phyloP scores from a whole-genome alignment of 2,888 invertebrate species.

The Pharmacophagus antenor region DNA sequence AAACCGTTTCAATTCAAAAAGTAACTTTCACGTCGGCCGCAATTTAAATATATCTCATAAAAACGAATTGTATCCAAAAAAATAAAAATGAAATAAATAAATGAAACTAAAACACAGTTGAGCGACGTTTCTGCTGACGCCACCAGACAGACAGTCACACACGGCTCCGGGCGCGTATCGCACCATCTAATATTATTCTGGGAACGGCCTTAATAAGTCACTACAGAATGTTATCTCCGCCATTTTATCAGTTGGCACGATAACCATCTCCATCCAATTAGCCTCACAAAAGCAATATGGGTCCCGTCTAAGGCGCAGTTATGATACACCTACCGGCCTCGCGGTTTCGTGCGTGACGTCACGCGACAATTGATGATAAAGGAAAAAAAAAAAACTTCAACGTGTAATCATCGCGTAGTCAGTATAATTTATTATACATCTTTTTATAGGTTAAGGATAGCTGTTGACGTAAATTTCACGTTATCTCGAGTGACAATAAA shows the following conservation, averaged over 20 bases:
- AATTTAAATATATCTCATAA: too few species aligned
- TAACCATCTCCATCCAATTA: conserved; percentile 81
- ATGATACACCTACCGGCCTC: conserved; percentile 51
- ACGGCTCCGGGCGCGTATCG: conserved; percentile 66
- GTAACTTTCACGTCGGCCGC: too few species aligned
- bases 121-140: conserved; percentile 49
- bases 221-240: conserved; percentile 82
- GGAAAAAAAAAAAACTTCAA: too few species aligned
- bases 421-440: too few species aligned
- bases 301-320: conserved; percentile 66
- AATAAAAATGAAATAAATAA: not conserved
- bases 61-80: too few species aligned
- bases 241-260: conserved; percentile 77
- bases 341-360: conserved; percentile 20
- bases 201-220: conserved; percentile 83
- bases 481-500: too few species aligned
- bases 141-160: conserved; percentile 55
- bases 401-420: too few species aligned
- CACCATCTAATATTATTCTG: conserved; percentile 81
- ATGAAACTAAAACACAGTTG: not conserved
- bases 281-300: conserved; percentile 78
- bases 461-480: too few species aligned
- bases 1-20: too few species aligned
- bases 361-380: too few species aligned
- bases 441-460: too few species aligned